Base-by-base conservation (phyloP, 2,113 vertebrate species). In the Pluvialis apricaria region DNA sequence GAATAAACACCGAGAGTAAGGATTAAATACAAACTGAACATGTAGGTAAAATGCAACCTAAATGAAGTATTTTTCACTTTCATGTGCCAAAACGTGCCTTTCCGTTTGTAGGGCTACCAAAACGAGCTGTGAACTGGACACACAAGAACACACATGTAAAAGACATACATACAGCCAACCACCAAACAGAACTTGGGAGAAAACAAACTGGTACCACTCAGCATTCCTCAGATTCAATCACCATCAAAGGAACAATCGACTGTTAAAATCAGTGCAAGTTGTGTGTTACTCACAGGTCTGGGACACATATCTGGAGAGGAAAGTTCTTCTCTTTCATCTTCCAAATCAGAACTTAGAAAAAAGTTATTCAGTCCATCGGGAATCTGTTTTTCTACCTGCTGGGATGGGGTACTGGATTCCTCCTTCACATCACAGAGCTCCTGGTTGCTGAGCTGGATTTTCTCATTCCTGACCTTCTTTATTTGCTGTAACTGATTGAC, bases 221-320 rank as follows among this genome's bases (percentile, higher is more conserved):
- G 24, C 45, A 82, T 58, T 94, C 81, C 47, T 75, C 65, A 92
- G 25, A 83, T 68, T 73, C 66, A 90, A 40, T 60, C 65, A 66
- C 22, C 26, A 58, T 45, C 88, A 84, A 88, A 24, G 47, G 58
- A 91, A 91, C 24, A 62, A 90, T 9, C 12, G 14, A 15, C 60
- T 82, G 91, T 61, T 68, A 82, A 96, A 77, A 92, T 45, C 18
- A 75, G 64, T 21, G 16, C 42, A 55, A 92, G 51, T 40, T 14
- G 69, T 72, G 69, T 90, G 82, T 44, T 94, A 99, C 99, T 99
- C 90, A 99, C 99, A 18, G 98, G 98, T 97, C 98, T 98, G 95
- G 98, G 98, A 93, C 98, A 99, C 94, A 99, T 97, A 61, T 99
- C 99, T 86, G 99, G 99, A 92, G 99, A 99, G n/a, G 98, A 99